Evolutionary conservation across 2,797 vertebrate species (phyloP), one percentile per base, ranked within the genome.

Genomic region (Coendou prehensilis): DNA sequence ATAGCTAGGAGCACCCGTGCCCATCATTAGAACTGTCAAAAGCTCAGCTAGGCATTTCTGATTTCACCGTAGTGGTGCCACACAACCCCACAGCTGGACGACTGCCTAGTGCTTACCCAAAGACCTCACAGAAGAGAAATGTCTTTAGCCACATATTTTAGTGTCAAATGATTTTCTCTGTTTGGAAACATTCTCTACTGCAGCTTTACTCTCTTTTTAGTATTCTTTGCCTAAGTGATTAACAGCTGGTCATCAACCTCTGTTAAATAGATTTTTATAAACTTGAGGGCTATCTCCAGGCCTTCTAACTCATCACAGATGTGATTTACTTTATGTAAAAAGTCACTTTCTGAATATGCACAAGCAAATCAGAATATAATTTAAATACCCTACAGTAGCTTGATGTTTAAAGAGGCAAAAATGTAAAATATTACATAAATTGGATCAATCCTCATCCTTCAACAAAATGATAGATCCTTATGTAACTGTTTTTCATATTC

Each of bases 321-420:
- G 71, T 91, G 91, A 95, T 96, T 96, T 97, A 97, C 86, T 96
- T 97, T 93, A 94, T 86, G 87, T 61, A 91, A 95, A 96, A 69
- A 86, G 30, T 79, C 28, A 47, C 86, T 96, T 96, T 93, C 87
- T 97, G 95, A 96, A 96, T 96, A 96, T 94, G 93, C 89, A 97
- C 94, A 91, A 91, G 93, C 56, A 94, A 96, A 94, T 89, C 45
- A 71, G 93, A 96, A 93, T 83, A 89, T 95, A 93, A 97, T 96
- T 97, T 96, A 94, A 95, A 93, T 86, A 63, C 52, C 76, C 50
- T 95, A 82, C 56, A 94, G 61, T 87, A 96, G 57, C 30, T 73
- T 96, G 61, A 26, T 75, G 82, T 96, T 89, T 89, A 88, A 94
- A 56, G 45, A 88, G 67, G 91, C 73, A 94, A 96, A 97, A 96